Evolutionary conservation across 1,140 invertebrate species (phyloP).

Genomic region (Drosophila pachea): DNA sequence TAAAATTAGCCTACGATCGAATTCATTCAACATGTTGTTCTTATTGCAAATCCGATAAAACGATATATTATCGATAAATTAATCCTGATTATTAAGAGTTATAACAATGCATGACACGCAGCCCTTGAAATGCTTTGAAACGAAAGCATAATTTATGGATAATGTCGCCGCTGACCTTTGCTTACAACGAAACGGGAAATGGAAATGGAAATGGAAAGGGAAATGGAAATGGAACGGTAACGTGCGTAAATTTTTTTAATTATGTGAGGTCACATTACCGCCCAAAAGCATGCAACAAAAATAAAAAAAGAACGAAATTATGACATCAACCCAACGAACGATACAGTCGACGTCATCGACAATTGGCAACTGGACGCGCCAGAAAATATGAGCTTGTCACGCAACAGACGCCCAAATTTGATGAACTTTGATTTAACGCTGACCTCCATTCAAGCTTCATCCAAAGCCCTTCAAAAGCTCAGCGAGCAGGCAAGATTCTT

Average conservation of each 20-base stretch:
- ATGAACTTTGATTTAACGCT: conserved; percentile 50
- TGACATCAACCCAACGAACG: conserved; percentile 58
- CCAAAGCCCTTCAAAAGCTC: too few species aligned
- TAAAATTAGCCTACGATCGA: too few species aligned
- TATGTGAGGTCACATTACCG: conserved; percentile 44
- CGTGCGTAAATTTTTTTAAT: conserved; percentile 70
- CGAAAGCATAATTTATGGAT: conserved; percentile 52
- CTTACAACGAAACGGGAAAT: conserved; percentile 14
- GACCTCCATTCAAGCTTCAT: conserved; percentile 8
- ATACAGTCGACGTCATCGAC: conserved; percentile 58
- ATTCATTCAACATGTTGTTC: too few species aligned
- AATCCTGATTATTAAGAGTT: too few species aligned
- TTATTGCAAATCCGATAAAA: too few species aligned
- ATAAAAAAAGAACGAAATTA: conserved; percentile 37
- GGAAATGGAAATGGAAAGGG: not conserved
- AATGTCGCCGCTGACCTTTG: conserved; percentile 31
- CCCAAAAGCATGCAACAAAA: conserved; percentile 37
- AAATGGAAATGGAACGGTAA: conserved; percentile 41
- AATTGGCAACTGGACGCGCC: conserved; percentile 20
- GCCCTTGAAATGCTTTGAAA: too few species aligned
- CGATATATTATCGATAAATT: too few species aligned
- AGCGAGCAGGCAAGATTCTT: too few species aligned
- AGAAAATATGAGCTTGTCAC: conserved; percentile 55
- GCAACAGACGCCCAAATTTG: conserved; percentile 34
- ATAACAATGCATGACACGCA: conserved; percentile 35